phyloP scores from a whole-genome alignment of 1,140 invertebrate genomes.

The Cotesia typhae region DNA sequence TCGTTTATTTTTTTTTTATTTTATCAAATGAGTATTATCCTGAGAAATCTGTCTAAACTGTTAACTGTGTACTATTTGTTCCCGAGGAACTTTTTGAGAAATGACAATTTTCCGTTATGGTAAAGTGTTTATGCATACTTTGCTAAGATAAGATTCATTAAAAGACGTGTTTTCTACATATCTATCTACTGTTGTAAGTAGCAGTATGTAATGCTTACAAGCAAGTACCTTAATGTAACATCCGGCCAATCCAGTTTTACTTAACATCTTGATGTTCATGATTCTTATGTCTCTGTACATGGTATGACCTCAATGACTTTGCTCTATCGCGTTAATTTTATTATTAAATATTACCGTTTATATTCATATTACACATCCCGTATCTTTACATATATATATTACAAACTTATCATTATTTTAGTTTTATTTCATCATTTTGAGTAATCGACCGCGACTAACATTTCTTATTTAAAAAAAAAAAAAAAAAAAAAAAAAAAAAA shows the following conservation, averaged over 20 bases:
- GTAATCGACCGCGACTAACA: not conserved
- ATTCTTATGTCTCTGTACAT: constrained; percentile 15
- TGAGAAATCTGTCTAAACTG: constrained; percentile 11
- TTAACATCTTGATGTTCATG: constrained; percentile 16
- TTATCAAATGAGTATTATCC: constrained; percentile 16
- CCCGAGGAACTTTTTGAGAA: not conserved
- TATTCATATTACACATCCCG: not conserved
- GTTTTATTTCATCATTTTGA: constrained; percentile 10
- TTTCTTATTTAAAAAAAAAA: too few species aligned
- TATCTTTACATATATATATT: not conserved
- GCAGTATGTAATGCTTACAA: not conserved
- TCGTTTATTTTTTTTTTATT: not conserved
- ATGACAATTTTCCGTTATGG: constrained; percentile 18
- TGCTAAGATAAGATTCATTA: constrained; percentile 24
- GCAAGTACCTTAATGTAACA: constrained; percentile 13
- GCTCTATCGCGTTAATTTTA: constrained; percentile 12
- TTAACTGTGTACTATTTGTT: not conserved
- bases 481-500: too few species aligned
- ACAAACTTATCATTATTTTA: not conserved
- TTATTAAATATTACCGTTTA: not conserved
- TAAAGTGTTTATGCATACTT: not conserved
- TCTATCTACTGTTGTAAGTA: not conserved
- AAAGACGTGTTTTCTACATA: constrained; percentile 6
- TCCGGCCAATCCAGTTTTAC: constrained; percentile 28
- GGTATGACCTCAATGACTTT: constrained; percentile 27